A percentile compares a stretch with the other conserved stretches of the same genome.
These are phyloP conservation scores for Drosophila paranaensis DNA, from an alignment of 2,888 invertebrate genomes.

Conservation along the genomic window DNA sequence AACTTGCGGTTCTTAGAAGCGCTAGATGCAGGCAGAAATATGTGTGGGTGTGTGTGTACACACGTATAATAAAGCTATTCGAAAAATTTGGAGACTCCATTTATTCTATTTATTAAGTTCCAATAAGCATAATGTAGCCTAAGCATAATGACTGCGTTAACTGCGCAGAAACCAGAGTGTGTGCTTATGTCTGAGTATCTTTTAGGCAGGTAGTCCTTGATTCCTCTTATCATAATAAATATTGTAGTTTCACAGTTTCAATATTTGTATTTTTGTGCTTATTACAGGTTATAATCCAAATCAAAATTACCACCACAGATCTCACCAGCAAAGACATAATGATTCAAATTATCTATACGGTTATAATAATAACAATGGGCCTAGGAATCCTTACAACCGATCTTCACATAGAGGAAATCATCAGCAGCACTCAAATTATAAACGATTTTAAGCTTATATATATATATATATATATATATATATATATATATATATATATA, in stretches of 20 bases:
- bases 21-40: too few relatives aligned
- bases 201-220: not conserved
- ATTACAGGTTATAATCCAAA: constrained; percentile 39
- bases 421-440: constrained; percentile 44
- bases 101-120: too few relatives aligned
- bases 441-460: constrained; percentile 37
- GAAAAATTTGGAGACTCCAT: too few relatives aligned
- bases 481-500: too few relatives aligned
- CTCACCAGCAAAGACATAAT: constrained; percentile 38
- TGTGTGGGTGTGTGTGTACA: too few relatives aligned
- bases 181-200: not conserved
- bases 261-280: not conserved
- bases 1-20: too few relatives aligned
- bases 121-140: too few relatives aligned
- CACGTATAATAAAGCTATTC: too few relatives aligned
- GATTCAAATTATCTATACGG: constrained; percentile 39
- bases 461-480: too few relatives aligned
- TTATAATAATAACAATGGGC: constrained; percentile 26
- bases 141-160: too few relatives aligned
- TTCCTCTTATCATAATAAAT: not conserved
- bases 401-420: constrained; percentile 36
- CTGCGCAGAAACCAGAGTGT: too few relatives aligned
- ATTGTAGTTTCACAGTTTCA: not conserved
- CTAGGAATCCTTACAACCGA: constrained; percentile 35
- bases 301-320: constrained; percentile 43